These are phyloP conservation scores for Nesometra sesokonis DNA, from an alignment of 35 echinoderm and acorn worm species.

Conservation along the genomic window DNA sequence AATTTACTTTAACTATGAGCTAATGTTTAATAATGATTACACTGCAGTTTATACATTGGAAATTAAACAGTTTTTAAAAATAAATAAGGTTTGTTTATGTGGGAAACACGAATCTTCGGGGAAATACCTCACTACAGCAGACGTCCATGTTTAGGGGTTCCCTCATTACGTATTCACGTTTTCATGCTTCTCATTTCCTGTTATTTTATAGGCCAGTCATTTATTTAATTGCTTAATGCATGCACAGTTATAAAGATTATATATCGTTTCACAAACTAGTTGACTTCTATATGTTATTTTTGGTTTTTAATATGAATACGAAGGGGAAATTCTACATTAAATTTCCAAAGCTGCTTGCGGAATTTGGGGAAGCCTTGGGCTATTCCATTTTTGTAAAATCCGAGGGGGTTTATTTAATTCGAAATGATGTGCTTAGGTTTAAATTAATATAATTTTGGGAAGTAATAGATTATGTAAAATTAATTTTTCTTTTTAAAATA, in stretches of 20 bases:
- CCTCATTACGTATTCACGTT: not conserved
- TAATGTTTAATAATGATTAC: not conserved
- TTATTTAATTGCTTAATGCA: not conserved
- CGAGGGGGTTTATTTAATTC: not conserved
- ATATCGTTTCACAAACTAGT: not conserved
- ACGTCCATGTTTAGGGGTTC: not conserved
- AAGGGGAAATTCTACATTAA: not conserved
- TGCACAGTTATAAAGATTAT: not conserved
- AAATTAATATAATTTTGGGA: too few species aligned
- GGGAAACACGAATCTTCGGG: not conserved
- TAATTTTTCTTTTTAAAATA: too few species aligned
- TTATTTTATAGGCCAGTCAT: not conserved
- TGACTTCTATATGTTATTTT: not conserved
- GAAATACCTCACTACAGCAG: not conserved
- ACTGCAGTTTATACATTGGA: not conserved
- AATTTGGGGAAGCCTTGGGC: not conserved
- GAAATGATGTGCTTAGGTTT: not conserved
- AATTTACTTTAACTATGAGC: not conserved
- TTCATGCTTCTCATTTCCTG: not conserved
- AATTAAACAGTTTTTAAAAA: not conserved
- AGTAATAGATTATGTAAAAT: too few species aligned
- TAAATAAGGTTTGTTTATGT: not conserved
- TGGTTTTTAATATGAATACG: not conserved
- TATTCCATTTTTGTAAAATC: not conserved
- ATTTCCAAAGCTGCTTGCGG: not conserved